Evolutionary conservation across 2,113 vertebrate species (phyloP).

Genomic region (Trogon melanurus): DNA sequence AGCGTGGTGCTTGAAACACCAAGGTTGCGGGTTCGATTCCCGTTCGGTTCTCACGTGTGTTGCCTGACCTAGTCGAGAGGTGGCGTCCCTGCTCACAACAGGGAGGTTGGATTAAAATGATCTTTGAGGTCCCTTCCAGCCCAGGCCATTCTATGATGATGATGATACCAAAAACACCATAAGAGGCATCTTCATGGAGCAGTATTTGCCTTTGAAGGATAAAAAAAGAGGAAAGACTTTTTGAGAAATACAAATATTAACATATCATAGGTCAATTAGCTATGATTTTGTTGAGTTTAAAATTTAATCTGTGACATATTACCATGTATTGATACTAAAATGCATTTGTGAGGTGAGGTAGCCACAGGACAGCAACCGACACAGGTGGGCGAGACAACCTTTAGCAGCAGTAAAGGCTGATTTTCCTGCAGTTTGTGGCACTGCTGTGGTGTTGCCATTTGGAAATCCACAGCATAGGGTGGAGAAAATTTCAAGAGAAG

Average conservation of each 20-base stretch:
- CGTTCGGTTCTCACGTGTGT: too few species aligned
- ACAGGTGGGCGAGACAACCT: not conserved
- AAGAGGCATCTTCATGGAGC: not conserved
- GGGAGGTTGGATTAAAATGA: too few species aligned
- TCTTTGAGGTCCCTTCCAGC: too few species aligned
- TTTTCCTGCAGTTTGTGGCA: not conserved
- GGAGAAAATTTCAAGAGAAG: rapidly evolving
- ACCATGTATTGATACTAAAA: not conserved
- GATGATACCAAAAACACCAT: not conserved
- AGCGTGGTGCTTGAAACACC: too few species aligned
- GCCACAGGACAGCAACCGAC: not conserved
- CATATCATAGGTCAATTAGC: not conserved
- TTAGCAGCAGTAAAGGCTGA: not conserved
- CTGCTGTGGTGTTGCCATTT: rapidly evolving
- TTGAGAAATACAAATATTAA: not conserved
- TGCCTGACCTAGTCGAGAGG: too few species aligned
- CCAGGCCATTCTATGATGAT: too few species aligned
- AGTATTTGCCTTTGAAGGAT: not conserved
- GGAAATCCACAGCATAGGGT: not conserved
- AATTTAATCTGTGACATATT: not conserved
- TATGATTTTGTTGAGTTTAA: not conserved
- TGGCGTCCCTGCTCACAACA: too few species aligned
- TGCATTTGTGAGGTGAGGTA: not conserved
- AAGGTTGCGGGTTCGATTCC: too few species aligned
- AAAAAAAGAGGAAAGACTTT: not conserved